Evolutionary conservation across 2,888 invertebrate species (phyloP).

Genomic region (Dasysyrphus tricinctus): DNA sequence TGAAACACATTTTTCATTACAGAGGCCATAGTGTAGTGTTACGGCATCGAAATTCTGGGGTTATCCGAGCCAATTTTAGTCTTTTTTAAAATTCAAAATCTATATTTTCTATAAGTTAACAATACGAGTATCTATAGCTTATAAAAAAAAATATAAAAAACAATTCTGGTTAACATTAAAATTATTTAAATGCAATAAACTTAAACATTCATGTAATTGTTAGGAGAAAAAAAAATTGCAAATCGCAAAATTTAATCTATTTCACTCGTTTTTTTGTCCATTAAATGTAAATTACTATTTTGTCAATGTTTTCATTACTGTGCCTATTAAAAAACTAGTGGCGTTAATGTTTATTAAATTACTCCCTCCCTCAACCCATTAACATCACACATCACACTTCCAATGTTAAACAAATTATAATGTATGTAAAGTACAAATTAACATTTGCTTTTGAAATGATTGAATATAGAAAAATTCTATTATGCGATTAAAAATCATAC

Average conservation of each 20-base stretch:
- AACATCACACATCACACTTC: conserved; percentile 3
- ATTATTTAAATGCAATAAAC: no score
- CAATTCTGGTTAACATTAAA: no score
- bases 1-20: no score
- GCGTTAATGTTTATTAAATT: conserved; percentile 31
- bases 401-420: conserved; percentile 54
- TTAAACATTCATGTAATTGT: no score
- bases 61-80: no score
- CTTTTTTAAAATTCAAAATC: no score
- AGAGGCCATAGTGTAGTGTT: no score
- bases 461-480: not conserved
- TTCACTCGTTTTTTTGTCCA: conserved; percentile 41
- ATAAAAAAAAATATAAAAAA: no score
- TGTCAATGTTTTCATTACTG: not conserved
- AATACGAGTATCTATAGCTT: no score
- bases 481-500: conserved; percentile 11
- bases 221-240: not conserved
- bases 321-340: not conserved
- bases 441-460: conserved; percentile 28
- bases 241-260: conserved; percentile 44
- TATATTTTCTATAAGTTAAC: no score
- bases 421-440: no score
- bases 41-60: no score
- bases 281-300: conserved; percentile 52
- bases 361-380: not conserved